Conservation (phyloP, 2,888 invertebrate species). For the Phytoseiulus persimilis region DNA sequence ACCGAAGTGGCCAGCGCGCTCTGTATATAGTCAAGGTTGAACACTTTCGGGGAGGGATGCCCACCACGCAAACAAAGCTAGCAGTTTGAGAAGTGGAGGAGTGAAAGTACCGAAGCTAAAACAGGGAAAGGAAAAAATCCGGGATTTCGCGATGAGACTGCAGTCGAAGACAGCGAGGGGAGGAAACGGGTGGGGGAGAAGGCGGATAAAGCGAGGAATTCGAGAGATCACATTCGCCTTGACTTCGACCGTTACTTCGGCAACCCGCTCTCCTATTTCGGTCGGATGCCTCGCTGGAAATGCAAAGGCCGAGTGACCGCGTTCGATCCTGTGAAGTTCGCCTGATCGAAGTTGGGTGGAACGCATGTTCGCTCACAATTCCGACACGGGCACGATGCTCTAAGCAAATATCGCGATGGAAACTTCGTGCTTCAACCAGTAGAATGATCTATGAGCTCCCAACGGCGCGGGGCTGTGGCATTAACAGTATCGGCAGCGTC, state of each 20-base stretch:
- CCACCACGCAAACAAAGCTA: neutral
- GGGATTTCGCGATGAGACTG: neutral
- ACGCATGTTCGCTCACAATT: too few species aligned
- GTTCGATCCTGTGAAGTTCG: too few species aligned
- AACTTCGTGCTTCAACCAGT: too few species aligned
- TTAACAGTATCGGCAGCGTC: too few species aligned
- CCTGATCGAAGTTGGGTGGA: too few species aligned
- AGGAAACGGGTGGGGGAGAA: neutral
- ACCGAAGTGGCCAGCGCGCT: neutral
- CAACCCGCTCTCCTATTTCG: neutral
- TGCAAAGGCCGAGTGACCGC: too few species aligned
- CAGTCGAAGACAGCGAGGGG: neutral
- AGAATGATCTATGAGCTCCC: too few species aligned
- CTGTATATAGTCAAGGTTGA: neutral
- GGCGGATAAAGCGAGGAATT: neutral
- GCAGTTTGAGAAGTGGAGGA: neutral
- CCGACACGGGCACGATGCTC: too few species aligned
- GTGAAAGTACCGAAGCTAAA: neutral
- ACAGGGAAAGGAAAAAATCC: neutral
- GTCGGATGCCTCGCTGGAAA: neutral
- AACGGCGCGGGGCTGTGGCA: too few species aligned
- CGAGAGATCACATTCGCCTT: neutral
- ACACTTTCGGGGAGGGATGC: neutral
- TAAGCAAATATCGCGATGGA: too few species aligned
- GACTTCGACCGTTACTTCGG: neutral